A percentile compares a stretch with the other conserved stretches of the same genome.
Evolutionary conservation across 2,113 vertebrate species (phyloP).

Genomic region (Conger conger): DNA sequence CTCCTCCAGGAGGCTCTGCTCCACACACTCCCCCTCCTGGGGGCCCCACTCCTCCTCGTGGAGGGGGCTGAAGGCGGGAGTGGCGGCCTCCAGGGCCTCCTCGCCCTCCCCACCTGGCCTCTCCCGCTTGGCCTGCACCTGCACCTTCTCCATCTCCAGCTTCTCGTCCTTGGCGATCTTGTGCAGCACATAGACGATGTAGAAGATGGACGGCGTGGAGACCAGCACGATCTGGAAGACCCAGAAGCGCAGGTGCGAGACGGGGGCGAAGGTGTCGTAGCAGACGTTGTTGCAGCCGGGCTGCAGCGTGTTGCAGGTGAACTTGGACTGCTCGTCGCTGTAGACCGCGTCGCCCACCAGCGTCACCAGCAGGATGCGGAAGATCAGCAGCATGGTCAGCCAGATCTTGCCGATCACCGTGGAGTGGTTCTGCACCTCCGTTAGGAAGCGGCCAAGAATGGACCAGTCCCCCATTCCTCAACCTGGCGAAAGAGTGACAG

Average conservation of each 20-base stretch:
- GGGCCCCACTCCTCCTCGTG: slow-evolving; percentile 44
- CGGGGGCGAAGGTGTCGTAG: slow-evolving; percentile 62
- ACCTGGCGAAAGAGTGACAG: slow-evolving; percentile 24
- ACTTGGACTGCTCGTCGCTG: slow-evolving; percentile 67
- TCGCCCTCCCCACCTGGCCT: slow-evolving; percentile 5
- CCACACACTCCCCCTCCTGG: slow-evolving; percentile 36
- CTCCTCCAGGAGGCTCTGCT: slow-evolving; percentile 47
- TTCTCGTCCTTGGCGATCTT: slow-evolving; percentile 69
- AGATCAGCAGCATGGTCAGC: slow-evolving; percentile 70
- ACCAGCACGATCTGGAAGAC: slow-evolving; percentile 71
- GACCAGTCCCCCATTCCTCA: slow-evolving; percentile 67
- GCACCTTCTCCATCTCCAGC: slow-evolving; percentile 36
- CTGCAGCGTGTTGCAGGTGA: slow-evolving; percentile 68
- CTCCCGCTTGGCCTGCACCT: slow-evolving; percentile 32
- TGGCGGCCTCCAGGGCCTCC: slow-evolving; percentile 21
- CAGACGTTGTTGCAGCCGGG: slow-evolving; percentile 67
- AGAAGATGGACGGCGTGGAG: slow-evolving; percentile 68
- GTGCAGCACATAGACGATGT: slow-evolving; percentile 64
- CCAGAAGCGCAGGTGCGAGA: slow-evolving; percentile 66
- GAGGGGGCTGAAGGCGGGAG: slow-evolving; percentile 33
- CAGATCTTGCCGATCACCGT: slow-evolving; percentile 71
- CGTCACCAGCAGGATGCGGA: slow-evolving; percentile 68
- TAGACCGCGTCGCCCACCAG: slow-evolving; percentile 65
- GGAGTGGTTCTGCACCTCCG: slow-evolving; percentile 68
- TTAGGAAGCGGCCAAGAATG: slow-evolving; percentile 67